phyloP scores from a whole-genome alignment of 2,888 invertebrate genomes.

The Perizoma affinitatum region DNA sequence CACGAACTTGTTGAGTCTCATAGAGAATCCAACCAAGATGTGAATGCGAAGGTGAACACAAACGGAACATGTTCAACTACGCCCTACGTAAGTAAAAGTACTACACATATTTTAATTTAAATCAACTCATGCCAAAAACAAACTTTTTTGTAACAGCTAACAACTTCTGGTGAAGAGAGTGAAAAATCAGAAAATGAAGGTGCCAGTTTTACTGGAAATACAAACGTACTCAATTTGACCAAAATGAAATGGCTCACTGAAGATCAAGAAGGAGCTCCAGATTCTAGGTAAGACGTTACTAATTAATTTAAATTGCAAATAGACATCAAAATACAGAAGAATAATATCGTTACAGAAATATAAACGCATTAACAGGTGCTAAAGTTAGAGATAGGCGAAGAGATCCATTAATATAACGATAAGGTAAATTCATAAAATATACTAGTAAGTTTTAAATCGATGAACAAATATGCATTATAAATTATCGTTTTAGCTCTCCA shows the following conservation, averaged over 20 bases:
- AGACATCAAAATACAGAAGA: conserved; percentile 43
- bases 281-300: conserved; percentile 62
- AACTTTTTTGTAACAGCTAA: conserved; percentile 42
- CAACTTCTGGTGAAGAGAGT: conserved; percentile 46
- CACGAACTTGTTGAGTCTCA: conserved; percentile 62
- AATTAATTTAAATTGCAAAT: conserved; percentile 1
- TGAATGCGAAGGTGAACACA: conserved; percentile 12
- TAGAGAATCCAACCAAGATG: conserved; percentile 39
- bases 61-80: conserved; percentile 9
- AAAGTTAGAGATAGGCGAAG: conserved; percentile 38
- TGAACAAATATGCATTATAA: not conserved
- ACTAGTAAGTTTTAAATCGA: not conserved
- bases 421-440: conserved; percentile 12
- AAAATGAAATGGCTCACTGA: conserved; percentile 77
- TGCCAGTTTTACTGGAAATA: conserved; percentile 43
- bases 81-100: conserved; percentile 19
- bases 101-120: not conserved
- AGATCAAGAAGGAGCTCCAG: conserved; percentile 52
- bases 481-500: conserved; percentile 53
- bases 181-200: conserved; percentile 46
- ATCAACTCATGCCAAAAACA: not conserved
- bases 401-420: conserved; percentile 25
- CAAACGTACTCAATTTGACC: conserved; percentile 66
- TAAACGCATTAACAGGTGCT: conserved; percentile 73
- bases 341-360: conserved; percentile 69